A percentile compares a stretch with the other conserved stretches of the same genome.
These are phyloP conservation scores for Lithobates pipiens DNA, from an alignment of 2,797 vertebrate genomes.

Conservation along the genomic window DNA sequence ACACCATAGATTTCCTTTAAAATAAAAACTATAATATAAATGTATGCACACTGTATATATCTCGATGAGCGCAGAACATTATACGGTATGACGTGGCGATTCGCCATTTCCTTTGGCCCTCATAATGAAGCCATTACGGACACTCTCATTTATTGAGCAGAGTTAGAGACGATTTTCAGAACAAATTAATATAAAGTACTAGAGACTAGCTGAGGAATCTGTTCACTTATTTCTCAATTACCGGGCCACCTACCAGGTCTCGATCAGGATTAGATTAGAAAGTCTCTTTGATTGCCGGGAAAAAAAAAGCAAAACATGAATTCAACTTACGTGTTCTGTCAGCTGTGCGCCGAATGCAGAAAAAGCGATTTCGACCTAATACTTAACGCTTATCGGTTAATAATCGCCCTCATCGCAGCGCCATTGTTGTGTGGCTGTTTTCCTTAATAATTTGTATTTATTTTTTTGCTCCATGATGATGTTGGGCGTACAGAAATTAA, in stretches of 20 bases:
- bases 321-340: conserved; percentile 53
- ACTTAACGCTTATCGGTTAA: conserved; percentile 20
- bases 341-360: conserved; percentile 16
- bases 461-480: background rate
- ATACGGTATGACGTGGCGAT: conserved; percentile 40
- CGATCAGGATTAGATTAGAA: conserved; percentile 60
- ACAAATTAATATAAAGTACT: background rate
- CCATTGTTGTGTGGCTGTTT: background rate
- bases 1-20: too few species aligned
- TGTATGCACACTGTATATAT: too few species aligned
- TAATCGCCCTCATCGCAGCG: background rate
- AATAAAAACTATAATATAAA: too few species aligned
- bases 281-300: conserved; percentile 53
- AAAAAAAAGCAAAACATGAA: conserved; percentile 32
- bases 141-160: conserved; percentile 58
- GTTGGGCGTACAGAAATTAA: background rate
- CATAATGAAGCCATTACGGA: conserved; percentile 59
- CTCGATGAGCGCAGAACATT: background rate
- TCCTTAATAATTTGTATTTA: background rate
- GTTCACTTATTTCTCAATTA: conserved; percentile 53
- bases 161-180: conserved; percentile 42
- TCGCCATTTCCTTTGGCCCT: conserved; percentile 32
- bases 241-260: conserved; percentile 35
- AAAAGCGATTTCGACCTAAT: conserved; percentile 9
- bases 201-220: background rate